phyloP scores from a whole-genome alignment of 2,888 invertebrate genomes.

The Ormyrus nitidulus region DNA sequence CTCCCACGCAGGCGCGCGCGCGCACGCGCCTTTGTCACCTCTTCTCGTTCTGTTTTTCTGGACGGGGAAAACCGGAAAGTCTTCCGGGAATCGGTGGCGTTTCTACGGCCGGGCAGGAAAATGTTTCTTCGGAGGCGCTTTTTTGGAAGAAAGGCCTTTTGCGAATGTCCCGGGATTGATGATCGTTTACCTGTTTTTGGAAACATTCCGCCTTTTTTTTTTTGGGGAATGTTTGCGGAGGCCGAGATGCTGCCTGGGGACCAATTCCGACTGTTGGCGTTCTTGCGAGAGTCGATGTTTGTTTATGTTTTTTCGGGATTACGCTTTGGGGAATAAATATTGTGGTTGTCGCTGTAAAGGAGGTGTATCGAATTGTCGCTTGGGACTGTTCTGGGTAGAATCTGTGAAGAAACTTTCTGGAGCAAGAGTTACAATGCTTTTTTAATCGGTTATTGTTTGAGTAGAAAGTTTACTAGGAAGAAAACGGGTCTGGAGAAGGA shows the following conservation, averaged over 20 bases:
- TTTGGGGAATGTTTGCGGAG: not conserved
- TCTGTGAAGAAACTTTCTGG: too few species aligned
- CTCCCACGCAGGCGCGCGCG: not conserved
- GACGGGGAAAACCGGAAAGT: slow-evolving; percentile 47
- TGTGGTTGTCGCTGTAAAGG: not conserved
- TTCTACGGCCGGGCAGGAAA: slow-evolving; percentile 17
- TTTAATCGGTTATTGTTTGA: not conserved
- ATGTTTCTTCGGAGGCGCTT: slow-evolving; percentile 34
- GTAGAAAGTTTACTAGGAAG: not conserved
- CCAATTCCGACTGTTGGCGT: too few species aligned
- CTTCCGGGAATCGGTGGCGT: slow-evolving; percentile 53
- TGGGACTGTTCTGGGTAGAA: too few species aligned
- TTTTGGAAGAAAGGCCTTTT: slow-evolving; percentile 32
- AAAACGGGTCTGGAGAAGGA: not conserved
- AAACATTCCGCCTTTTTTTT: slow-evolving; percentile 53
- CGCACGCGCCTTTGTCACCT: slow-evolving; percentile 13
- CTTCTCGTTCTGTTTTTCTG: not conserved
- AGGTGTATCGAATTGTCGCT: too few species aligned
- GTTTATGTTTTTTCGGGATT: slow-evolving; percentile 34
- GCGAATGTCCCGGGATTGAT: slow-evolving; percentile 37
- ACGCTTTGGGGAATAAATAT: slow-evolving; percentile 2
- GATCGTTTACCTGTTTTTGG: slow-evolving; percentile 50
- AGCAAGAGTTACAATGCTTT: too few species aligned
- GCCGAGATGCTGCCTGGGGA: too few species aligned
- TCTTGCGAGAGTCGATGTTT: not conserved